Evolutionary conservation across 2,888 invertebrate species (phyloP), one percentile per base, ranked within the genome.

Genomic region (Zelleria hepariella): DNA sequence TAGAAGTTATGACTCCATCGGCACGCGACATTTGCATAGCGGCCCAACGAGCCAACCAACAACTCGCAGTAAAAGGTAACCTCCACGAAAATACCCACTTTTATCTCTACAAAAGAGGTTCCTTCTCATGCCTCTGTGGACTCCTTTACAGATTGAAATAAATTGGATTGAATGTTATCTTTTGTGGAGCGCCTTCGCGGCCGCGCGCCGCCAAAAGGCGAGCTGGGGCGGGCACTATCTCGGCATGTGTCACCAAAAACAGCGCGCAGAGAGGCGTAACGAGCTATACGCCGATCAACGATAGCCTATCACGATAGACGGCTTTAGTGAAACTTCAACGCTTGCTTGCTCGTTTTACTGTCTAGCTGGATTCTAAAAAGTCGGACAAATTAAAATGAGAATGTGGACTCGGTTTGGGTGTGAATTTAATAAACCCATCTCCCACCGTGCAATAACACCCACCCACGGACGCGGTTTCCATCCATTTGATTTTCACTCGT

Each of bases 21-120:
- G 86, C 79, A 83, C 75, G 86, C 79, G 86, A 79, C 85, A 87
- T 86, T 88, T 85, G 75, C 78, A 80, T 77, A 80, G 76, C 70
- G 67, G 71, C 69, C 68, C 67, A 74, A 72, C 72, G 71, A 73
- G 67, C 69, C 65, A 62, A 66, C 68, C 26, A 21, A 2, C 21
- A 24, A 21, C 20, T 5, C 21, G 23, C 21, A 20, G 23, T 23
- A 51, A 51, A 21, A 21, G 51, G 51, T 51, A 51, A n/a, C 6
- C 51, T 51, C 51, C 15, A 42, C 32, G 4, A 42, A 10, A 42
- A 42, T 42, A 42, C 32, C 32, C 15, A 42, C 32, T 10, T 42
- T 20, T 3, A 21, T 20, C 20, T 51, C 51, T 54, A 18, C 7
- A 25, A 27, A 26, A 53, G 15, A 25, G 54, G 15, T 20, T 5